Evolutionary conservation across 1,140 invertebrate species (phyloP).

Genomic region (Formica exsecta): DNA sequence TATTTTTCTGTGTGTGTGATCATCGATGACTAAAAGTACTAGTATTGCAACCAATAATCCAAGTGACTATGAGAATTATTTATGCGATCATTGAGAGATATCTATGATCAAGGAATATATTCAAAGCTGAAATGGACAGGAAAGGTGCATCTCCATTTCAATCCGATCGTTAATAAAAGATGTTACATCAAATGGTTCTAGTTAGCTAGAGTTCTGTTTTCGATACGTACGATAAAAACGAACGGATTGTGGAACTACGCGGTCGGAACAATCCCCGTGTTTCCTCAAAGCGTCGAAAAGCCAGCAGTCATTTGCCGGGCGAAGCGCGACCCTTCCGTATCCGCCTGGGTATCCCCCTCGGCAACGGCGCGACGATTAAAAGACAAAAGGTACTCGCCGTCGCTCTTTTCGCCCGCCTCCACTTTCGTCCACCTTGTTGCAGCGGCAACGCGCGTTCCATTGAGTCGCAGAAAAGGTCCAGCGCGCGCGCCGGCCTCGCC

Average conservation of each 20-base stretch:
- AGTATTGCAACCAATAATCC: too few relatives aligned
- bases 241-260: neutral
- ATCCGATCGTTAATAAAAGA: conserved; percentile 6
- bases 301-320: conserved; percentile 59
- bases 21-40: too few relatives aligned
- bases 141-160: neutral
- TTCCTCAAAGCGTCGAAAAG: conserved; percentile 37
- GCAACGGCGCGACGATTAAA: conserved; percentile 75
- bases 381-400: conserved; percentile 75
- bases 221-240: conserved; percentile 31
- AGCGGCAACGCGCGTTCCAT: conserved; percentile 49
- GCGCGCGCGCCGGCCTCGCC: conserved; percentile 10
- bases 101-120: neutral
- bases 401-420: conserved; percentile 70
- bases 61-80: too few relatives aligned
- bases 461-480: conserved; percentile 70
- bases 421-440: conserved; percentile 53
- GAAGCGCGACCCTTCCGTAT: conserved; percentile 53
- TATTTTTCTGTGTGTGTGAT: too few relatives aligned
- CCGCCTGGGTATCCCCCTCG: conserved; percentile 58
- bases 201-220: neutral
- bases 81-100: neutral
- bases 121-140: neutral
- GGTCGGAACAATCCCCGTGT: neutral
- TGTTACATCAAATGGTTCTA: neutral